Base-by-base conservation (phyloP, 1,140 invertebrate species). In the Spodoptera frugiperda region DNA sequence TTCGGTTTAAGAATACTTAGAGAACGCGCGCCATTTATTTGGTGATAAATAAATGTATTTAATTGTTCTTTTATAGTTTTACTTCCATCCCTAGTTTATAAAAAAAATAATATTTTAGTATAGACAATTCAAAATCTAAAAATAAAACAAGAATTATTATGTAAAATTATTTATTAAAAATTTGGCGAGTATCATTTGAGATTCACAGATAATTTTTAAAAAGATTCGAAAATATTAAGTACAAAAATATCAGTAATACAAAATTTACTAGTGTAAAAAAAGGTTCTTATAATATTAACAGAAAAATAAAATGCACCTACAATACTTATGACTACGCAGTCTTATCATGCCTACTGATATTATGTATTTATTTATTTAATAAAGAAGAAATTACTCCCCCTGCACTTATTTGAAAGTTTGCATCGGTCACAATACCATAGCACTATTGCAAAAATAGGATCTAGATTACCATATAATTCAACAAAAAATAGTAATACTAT, bases 1-100 rank as follows among this genome's bases (percentile, higher is more conserved):
- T 96, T 95, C 89, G 98, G 98, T 11, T 96, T 99, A 1, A 96
- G 97, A 85, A 95, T 99, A 77, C 94, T 99, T 67, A 95, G 98
- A 87, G 98, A 99, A 94, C 95, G 97, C 87, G 97, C 97, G 14
- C 97, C 97, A 11, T 98, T 98, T 87, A 97, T 93, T 73, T 93
- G 91, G 90, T 93, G 78, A 90, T 53, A 73, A 63, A 76, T 59
- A 17, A 8, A 65, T 77, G 48, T 25, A 12, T 61, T 61, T 61
- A 44, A 17, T 61, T 25, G 6, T 6, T 33, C 14, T 9, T 61
- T 44, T 44, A 15, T 9, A 17, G 57, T 44, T 61, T 61, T 44
- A 59, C 9, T 39, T 39, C 33, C 6, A 4, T 5, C 25, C 5
- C 2, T 5, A 30, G 5, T 30, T 30, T 30, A 30, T 9, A 39